Percentiles rank a stretch among this genome's conserved stretches.
Conservation (phyloP, 2,888 invertebrate species). For the Drosophila koepferae region DNA sequence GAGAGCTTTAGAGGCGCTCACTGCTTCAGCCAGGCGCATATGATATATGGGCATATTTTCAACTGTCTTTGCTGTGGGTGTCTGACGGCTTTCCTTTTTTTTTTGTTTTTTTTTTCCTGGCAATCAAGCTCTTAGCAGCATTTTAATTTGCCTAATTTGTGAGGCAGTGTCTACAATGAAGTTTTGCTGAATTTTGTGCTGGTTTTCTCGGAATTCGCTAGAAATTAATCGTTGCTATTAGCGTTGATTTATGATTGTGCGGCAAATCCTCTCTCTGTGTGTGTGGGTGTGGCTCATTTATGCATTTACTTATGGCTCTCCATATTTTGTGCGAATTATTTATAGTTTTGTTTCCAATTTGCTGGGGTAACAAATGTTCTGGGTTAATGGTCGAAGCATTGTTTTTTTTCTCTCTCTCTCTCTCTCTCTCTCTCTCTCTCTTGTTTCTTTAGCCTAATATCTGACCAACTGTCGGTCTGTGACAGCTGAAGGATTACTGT, state of each 20-base stretch:
- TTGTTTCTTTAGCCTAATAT: not conserved
- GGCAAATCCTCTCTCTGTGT: not conserved
- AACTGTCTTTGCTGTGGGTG: conserved; percentile 11
- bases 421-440: not conserved
- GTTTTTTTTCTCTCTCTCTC: not conserved
- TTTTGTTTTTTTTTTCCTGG: not conserved
- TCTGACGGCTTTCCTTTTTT: not conserved
- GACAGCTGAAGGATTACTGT: conserved; percentile 2
- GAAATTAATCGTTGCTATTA: conserved; percentile 74
- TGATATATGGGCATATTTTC: conserved; percentile 60
- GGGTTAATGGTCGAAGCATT: conserved; percentile 57
- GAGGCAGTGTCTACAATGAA: conserved; percentile 28
- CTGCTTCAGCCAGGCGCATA: conserved; percentile 23
- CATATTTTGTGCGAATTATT: conserved; percentile 72
- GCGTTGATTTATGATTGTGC: conserved; percentile 68
- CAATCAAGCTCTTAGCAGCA: conserved; percentile 32
- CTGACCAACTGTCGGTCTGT: not conserved
- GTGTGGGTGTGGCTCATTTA: conserved; percentile 23
- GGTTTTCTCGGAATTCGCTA: conserved; percentile 40
- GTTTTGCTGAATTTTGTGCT: conserved; percentile 22
- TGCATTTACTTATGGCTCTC: conserved; percentile 46
- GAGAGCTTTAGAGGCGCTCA: not conserved
- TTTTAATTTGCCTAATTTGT: conserved; percentile 65
- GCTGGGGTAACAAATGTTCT: conserved; percentile 60
- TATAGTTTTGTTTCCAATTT: conserved; percentile 61